Evolutionary conservation across 92 coral and sea anemone genomes (phyloP), one percentile per base, ranked within the genome.

Genomic region (Paramuricea clavata): DNA sequence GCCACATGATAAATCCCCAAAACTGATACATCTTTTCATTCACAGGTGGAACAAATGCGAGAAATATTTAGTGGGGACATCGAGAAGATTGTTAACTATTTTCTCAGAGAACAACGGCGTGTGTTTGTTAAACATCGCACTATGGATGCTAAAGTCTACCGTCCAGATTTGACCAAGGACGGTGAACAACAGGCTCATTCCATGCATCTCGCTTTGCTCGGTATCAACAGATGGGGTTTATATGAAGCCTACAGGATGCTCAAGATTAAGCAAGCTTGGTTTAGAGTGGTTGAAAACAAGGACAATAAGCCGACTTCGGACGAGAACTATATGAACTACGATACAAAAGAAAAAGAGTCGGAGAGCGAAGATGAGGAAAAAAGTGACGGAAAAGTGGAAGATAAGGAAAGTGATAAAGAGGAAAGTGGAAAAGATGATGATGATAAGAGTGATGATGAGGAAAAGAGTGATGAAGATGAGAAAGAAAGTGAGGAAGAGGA

Each of bases 201-300:
- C 13, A 74, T 90, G n/a, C 84, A 61, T 61, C 73, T 79, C 0
- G 99, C 95, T 15, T 61, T 97, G 88, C 62, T 97, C 69, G 90
- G 88, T 49, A 85, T 90, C 52, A 97, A 97, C 89, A 81, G 97
- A 76, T 97, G 99, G 99, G 99, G 99, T 3, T 68, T 97, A 12
- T 97, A 97, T 62, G 98, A 94, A 81, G 95, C 98, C 17, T 78
- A 88, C 81, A 87, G 82, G 89, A 97, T 97, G 99, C 57, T 91
- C 59, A 36, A 72, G 43, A 32, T 94, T 26, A 97, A 97, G 56
- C 85, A 83, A 42, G 94, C 94, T 2, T 97, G 99, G 99, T 94
- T 89, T 76, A 74, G 83, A 36, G 75, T 94, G 52, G 88, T 93
- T 73, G 99, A 91, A 57, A 83, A 84, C 69, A 94, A 89, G 36